phyloP scores from a whole-genome alignment of 2,888 invertebrate genomes.

The Lithophane socia region DNA sequence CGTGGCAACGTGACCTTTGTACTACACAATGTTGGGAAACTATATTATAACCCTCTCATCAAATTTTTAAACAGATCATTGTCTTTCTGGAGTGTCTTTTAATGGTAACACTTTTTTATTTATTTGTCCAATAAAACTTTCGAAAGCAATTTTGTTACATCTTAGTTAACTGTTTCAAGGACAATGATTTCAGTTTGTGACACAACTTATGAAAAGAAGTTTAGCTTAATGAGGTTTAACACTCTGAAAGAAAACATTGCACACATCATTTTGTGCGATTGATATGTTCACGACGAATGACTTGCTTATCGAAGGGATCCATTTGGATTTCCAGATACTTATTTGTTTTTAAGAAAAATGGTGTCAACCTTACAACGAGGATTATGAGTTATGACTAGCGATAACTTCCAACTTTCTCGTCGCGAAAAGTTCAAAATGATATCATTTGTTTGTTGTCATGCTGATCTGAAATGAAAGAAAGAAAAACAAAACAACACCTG shows the following conservation, averaged over 20 bases:
- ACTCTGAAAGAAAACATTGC: background rate
- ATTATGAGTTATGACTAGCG: conserved; percentile 2
- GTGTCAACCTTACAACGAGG: conserved; percentile 20
- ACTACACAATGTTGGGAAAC: conserved; percentile 1
- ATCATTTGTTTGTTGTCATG: conserved; percentile 29
- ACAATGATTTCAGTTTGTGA: background rate
- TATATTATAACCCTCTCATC: background rate
- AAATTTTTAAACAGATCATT: conserved; percentile 27
- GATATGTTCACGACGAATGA: background rate
- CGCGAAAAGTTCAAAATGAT: conserved; percentile 28
- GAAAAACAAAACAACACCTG: conserved; percentile 48
- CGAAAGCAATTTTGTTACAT: background rate
- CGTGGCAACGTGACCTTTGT: conserved; percentile 11
- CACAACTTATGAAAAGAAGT: too few relatives aligned
- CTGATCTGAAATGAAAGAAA: conserved; percentile 22
- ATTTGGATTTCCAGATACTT: conserved; percentile 16
- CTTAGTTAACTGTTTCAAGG: background rate
- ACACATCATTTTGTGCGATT: background rate
- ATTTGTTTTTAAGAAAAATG: conserved; percentile 23
- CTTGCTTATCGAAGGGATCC: background rate
- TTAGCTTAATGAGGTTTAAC: background rate
- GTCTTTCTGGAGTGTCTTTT: background rate
- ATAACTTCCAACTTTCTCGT: conserved; percentile 15
- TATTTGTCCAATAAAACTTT: background rate
- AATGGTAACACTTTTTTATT: background rate